Percentiles rank a stretch among this genome's conserved stretches.
Conservation (phyloP, 2,888 invertebrate species). For the Standfussiana lucernea region DNA sequence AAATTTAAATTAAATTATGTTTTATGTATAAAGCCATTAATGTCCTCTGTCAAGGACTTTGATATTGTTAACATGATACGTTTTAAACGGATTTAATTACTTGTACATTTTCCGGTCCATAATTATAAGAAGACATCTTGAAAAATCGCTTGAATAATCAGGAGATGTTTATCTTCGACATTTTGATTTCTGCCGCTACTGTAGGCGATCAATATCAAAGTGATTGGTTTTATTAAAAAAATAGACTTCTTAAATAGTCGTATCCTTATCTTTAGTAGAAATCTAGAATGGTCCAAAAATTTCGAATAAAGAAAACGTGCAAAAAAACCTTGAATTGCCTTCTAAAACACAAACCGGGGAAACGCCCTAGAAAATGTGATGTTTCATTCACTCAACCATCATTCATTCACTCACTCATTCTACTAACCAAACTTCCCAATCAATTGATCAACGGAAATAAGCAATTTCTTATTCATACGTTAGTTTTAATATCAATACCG, state of each 20-base stretch:
- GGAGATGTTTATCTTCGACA: neutral
- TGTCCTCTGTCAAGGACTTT: conserved; percentile 28
- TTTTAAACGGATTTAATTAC: neutral
- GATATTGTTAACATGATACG: conserved; percentile 2
- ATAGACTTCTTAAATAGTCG: too few species aligned
- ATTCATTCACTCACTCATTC: neutral
- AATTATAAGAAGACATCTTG: neutral
- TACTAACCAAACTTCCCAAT: neutral
- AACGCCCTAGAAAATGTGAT: too few species aligned
- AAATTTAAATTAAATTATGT: conserved; percentile 17
- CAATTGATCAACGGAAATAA: neutral
- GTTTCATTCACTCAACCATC: neutral
- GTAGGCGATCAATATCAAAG: neutral
- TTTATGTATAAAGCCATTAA: conserved; percentile 3
- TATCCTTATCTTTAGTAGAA: neutral
- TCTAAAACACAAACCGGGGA: too few species aligned
- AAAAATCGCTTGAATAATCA: neutral
- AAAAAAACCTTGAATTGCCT: too few species aligned
- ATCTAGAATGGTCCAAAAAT: neutral
- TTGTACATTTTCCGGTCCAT: conserved; percentile 8
- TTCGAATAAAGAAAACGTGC: too few species aligned
- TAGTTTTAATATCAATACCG: neutral
- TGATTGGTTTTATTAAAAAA: neutral
- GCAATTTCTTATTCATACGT: neutral
- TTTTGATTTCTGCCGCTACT: neutral